Evolutionary conservation across 2,888 invertebrate species (phyloP), one percentile per base, ranked within the genome.

Genomic region (Ethmia dodecea): DNA sequence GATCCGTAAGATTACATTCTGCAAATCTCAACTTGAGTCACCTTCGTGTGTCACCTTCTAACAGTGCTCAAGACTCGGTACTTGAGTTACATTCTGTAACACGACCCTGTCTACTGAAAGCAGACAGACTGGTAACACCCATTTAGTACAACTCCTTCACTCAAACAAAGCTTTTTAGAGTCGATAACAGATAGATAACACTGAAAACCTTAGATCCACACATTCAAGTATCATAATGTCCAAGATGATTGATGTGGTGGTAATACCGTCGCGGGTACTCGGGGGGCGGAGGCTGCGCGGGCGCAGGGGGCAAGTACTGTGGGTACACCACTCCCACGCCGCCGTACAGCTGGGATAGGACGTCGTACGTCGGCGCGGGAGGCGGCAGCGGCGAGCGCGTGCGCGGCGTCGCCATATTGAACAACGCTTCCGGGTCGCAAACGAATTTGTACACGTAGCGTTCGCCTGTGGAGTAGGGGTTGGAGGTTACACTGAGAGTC

Each of bases 391-490:
- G 31, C 42, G 37, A 5, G 49, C 43, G 33, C 53, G 31, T 31
- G 42, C 36, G 5, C 44, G 65, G 48, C 0, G 72, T 91, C 5
- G 94, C 92, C 93, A 95, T 94, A 59, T 92, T 94, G 83, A 96
- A 95, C 2, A 96, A 78, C 0, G 95, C 95, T 46, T 95, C 95
- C 0, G 97, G 97, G 73, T 97, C 97, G 75, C 97, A 98, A 1
- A 98, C 97, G 70, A 98, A 98, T 68, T 97, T 96, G 87, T 98
- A 98, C 8, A 98, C 97, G 81, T 98, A 98, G 56, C 97, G 90
- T 68, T 98, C 97, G 0, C 98, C 95, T 92, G 74, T 12, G 11
- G 18, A 3, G 16, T 37, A 66, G 8, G 9, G 11, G 34, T 22
- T 22, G 2, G 8, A 4, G 2, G 20, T 20, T 20, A 20, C 9